Conservation (phyloP, 2,888 invertebrate species). For the Nysson spinosus region DNA sequence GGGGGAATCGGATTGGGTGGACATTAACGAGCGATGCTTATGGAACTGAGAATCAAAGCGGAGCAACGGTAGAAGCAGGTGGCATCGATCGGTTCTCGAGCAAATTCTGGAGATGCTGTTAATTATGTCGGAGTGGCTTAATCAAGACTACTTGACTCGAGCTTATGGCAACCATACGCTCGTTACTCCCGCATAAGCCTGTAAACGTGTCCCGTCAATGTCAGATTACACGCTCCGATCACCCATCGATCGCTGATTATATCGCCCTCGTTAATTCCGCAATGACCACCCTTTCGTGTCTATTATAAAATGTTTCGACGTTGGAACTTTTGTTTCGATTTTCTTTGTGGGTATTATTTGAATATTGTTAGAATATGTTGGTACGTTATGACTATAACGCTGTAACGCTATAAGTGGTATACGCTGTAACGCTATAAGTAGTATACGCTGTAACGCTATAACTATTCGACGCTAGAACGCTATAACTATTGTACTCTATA, state of each 20-base stretch:
- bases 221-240: slow-evolving; percentile 40
- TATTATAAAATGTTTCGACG: too few relatives aligned
- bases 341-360: too few relatives aligned
- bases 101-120: slow-evolving; percentile 60
- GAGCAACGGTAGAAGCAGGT: not conserved
- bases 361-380: too few relatives aligned
- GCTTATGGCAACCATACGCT: slow-evolving; percentile 51
- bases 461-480: too few relatives aligned
- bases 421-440: too few relatives aligned
- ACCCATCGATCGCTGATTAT: slow-evolving; percentile 36
- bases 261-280: too few relatives aligned
- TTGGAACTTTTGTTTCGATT: too few relatives aligned
- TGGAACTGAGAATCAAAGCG: slow-evolving; percentile 18
- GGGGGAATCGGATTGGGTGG: slow-evolving; percentile 31
- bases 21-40: slow-evolving; percentile 28
- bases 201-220: slow-evolving; percentile 46
- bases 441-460: too few relatives aligned
- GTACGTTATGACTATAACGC: too few relatives aligned
- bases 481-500: too few relatives aligned
- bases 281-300: too few relatives aligned
- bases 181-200: slow-evolving; percentile 28
- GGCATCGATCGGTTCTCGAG: slow-evolving; percentile 33
- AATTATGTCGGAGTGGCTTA: slow-evolving; percentile 61
- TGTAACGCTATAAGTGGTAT: too few relatives aligned
- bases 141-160: slow-evolving; percentile 59